A percentile compares a stretch with the other conserved stretches of the same genome.
Conservation (phyloP, 2,797 vertebrate genomes). For the Pseudocheirus occidentalis region DNA sequence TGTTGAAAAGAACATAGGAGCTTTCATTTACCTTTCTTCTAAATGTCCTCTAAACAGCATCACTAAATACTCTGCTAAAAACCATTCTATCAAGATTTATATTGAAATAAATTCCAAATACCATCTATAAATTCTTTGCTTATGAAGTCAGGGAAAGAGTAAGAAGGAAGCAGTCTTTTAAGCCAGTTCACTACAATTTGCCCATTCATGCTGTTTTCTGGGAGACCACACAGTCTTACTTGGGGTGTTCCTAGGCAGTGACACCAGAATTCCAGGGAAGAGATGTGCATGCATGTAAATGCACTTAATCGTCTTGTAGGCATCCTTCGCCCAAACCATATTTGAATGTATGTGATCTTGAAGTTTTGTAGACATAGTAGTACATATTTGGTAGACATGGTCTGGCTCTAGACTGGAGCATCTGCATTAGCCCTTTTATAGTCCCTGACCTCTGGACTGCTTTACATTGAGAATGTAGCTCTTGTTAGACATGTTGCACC, state of each 20-base stretch:
- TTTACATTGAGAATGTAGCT: constrained; percentile 25
- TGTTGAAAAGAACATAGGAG: not conserved
- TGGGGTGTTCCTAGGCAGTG: constrained; percentile 1
- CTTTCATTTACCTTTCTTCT: not conserved
- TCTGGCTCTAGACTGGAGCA: not conserved
- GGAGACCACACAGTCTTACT: not conserved
- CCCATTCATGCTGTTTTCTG: not conserved
- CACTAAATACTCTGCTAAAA: constrained; percentile 30
- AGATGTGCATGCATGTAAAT: not conserved
- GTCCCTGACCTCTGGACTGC: not conserved
- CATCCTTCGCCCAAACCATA: not conserved
- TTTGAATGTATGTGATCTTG: no score
- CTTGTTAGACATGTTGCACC: not conserved
- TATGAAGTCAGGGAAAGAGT: constrained; percentile 50
- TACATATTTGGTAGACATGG: no score
- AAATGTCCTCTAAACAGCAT: constrained; percentile 17
- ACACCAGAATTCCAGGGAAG: constrained; percentile 12
- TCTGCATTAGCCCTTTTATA: constrained; percentile 10
- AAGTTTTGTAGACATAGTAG: no score
- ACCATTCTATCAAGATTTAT: not conserved
- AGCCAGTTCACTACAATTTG: not conserved
- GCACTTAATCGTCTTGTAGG: not conserved
- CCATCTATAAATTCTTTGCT: not conserved
- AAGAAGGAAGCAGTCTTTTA: constrained; percentile 30
- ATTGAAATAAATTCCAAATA: constrained; percentile 2